Evolutionary conservation across 2,888 invertebrate genomes (phyloP).

Genomic region (Endotricha flammealis): DNA sequence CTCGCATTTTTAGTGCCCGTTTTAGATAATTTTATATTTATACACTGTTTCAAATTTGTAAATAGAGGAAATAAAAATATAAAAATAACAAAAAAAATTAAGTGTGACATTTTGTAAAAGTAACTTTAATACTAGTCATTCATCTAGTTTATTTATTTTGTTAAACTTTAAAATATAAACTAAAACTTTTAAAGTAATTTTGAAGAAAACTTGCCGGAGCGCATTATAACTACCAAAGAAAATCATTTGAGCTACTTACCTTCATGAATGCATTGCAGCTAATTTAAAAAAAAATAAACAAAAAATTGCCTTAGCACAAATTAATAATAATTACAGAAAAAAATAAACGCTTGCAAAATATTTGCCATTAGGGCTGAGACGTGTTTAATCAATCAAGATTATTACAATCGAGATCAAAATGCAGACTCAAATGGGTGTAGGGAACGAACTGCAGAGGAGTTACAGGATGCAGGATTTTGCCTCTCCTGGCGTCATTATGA

Average conservation of each 20-base stretch:
- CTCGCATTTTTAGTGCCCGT: constrained; percentile 58
- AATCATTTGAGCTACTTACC: constrained; percentile 12
- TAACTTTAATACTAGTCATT: constrained; percentile 74
- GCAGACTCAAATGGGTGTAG: constrained; percentile 67
- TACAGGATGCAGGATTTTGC: constrained; percentile 78
- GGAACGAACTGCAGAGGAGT: constrained; percentile 69
- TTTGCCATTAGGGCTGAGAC: neutral
- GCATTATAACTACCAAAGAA: constrained; percentile 51
- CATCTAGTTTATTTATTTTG: constrained; percentile 75
- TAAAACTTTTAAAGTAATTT: constrained; percentile 19
- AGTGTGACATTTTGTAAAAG: constrained; percentile 53
- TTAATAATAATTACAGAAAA: too few relatives aligned
- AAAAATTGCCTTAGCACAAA: constrained; percentile 6
- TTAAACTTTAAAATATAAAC: constrained; percentile 27
- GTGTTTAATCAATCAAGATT: neutral
- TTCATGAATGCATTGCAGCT: neutral
- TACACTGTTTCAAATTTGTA: constrained; percentile 31
- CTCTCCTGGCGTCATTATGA: constrained; percentile 77
- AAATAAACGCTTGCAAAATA: neutral
- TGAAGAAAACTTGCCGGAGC: constrained; percentile 33
- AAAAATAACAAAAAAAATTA: constrained; percentile 34
- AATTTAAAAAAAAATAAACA: neutral
- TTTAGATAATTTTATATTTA: constrained; percentile 36
- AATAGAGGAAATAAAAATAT: constrained; percentile 40
- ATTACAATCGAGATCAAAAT: constrained; percentile 35